Evolutionary conservation across 2,888 invertebrate species (phyloP), one percentile per base, ranked within the genome.

Genomic region (Acanthopleura granulata): DNA sequence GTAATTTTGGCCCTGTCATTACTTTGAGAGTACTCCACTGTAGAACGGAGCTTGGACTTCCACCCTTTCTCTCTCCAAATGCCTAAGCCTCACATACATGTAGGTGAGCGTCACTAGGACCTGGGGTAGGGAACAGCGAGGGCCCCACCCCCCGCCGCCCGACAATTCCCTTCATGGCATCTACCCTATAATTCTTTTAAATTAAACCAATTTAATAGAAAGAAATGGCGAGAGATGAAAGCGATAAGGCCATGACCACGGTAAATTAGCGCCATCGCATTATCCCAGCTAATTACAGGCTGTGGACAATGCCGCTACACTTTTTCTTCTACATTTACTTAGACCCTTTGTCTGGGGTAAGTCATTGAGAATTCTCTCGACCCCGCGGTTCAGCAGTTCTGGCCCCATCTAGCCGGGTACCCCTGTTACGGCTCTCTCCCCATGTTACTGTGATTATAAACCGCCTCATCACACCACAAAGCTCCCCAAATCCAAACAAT

Each of bases 131-230:
- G 40, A 40, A 40, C 4, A 9, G 40, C 40, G 40, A 40, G 40
- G 40, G 57, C 18, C 3, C 66, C 16, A 27, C 66, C 27, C 66
- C 66, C 66, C 29, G 66, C 29, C 16, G 66, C 16, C 16, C 66
- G 25, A 16, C 66, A 16, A 66, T 27, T 66, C 66, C 4, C 66
- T 22, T 16, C 29, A 27, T 16, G 16, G 66, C 29, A 66, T 27
- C 66, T 22, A 66, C 4, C 66, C 66, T 66, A 27, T 66, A 66
- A 66, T 66, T 66, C 25, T 9, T 66, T 12, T 27, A 66, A 66
- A 66, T 66, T 66, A 66, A 66, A 66, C 66, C 66, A 66, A 66
- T 66, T 66, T 66, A 66, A 66, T 66, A 66, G 66, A 66, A 66
- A 66, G 66, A 66, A 66, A 66, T 66, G 25, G 66, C 29, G 25